Evolutionary conservation across 2,797 vertebrate species (phyloP).

Genomic region (Sciurus vulgaris): DNA sequence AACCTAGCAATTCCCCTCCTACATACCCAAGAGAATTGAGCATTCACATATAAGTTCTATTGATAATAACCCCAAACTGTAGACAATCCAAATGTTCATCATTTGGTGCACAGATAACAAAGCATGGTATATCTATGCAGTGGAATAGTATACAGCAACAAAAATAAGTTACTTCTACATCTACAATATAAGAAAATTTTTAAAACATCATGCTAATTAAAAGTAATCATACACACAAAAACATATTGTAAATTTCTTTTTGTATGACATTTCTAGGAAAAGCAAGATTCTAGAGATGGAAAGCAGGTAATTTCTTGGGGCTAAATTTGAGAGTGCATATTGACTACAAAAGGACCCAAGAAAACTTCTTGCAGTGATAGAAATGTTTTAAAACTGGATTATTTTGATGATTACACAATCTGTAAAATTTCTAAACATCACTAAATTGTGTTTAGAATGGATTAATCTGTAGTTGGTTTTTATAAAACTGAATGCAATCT

Average conservation of each 20-base stretch:
- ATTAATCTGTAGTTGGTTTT: neutral
- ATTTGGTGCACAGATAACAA: slow-evolving; percentile 9
- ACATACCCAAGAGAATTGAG: neutral
- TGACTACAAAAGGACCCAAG: neutral
- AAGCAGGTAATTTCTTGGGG: neutral
- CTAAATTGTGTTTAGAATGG: neutral
- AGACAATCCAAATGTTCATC: slow-evolving; percentile 39
- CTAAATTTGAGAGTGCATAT: neutral
- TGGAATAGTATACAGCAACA: neutral
- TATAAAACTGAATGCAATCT: no score
- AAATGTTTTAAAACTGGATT: slow-evolving; percentile 15
- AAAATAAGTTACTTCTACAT: neutral
- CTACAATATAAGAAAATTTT: neutral
- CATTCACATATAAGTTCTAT: neutral
- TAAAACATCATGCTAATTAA: neutral
- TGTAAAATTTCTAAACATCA: neutral
- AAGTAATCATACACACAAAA: slow-evolving; percentile 7
- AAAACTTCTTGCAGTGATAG: neutral
- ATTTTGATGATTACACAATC: neutral
- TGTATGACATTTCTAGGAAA: neutral
- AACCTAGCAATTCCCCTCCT: slow-evolving; percentile 34
- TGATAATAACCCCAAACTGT: slow-evolving; percentile 11
- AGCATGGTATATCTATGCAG: neutral
- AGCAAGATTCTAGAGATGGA: neutral
- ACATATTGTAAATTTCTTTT: neutral